phyloP scores from a whole-genome alignment of 2,113 vertebrate genomes.

The Gymnogyps californianus region DNA sequence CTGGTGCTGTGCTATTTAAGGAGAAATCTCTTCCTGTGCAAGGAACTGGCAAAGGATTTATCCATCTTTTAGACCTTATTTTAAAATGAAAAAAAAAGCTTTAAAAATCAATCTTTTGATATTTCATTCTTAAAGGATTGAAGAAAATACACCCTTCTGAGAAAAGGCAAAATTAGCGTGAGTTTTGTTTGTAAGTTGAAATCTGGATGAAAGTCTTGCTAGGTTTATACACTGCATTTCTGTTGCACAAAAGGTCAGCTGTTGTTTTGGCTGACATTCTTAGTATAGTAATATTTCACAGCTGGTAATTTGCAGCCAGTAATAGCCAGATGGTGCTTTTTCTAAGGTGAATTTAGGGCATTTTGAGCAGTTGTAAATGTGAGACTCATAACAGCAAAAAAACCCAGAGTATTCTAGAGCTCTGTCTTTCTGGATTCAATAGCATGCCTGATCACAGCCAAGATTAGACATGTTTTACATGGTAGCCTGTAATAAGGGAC shows the following conservation, averaged over 20 bases:
- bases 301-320: conserved; percentile 45
- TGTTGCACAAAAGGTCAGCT: conserved; percentile 15
- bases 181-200: neutral
- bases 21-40: neutral
- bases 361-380: conserved; percentile 21
- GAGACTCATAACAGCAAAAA: neutral
- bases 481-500: neutral
- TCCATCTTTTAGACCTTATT: neutral
- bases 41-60: neutral
- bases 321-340: conserved; percentile 53
- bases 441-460: neutral
- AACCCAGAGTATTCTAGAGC: neutral
- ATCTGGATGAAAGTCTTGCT: neutral
- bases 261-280: conserved; percentile 31
- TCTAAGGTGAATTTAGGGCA: conserved; percentile 39
- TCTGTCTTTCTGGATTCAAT: neutral
- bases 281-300: conserved; percentile 43
- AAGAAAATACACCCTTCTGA: neutral
- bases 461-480: neutral
- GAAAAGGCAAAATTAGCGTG: neutral
- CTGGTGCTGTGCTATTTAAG: neutral
- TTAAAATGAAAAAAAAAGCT: neutral
- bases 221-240: neutral
- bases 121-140: neutral
- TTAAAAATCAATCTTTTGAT: neutral